Base-by-base conservation (phyloP, 2,888 invertebrate species). In the Stenodera caucasica region DNA sequence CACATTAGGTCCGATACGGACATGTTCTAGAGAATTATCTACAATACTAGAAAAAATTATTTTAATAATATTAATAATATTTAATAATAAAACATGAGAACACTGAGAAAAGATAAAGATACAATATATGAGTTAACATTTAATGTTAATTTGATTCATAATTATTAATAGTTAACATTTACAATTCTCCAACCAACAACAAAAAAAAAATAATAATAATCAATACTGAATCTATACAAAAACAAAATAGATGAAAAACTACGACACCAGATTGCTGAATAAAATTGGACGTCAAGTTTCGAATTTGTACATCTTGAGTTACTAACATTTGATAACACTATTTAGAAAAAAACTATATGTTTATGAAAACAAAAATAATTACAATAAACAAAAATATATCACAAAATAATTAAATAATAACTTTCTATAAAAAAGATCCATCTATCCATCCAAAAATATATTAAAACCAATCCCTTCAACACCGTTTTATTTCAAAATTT, bases 1-100 rank as follows among this genome's bases (percentile, higher is more conserved):
- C 75, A 75, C 74, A 66, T 71, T 66, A 71, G 62, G 70, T 76
- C 75, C 75, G 75, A 76, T 75, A 73, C 75, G 75, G 74, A 75
- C 72, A 69, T 71, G 63, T 74, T 71, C 71, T 72, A 73, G 68
- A 73, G 72, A 70, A 70, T 69, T 68, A 70, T 67, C 66, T 70
- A 66, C 66, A 68, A 65, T 68, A 72, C 67, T 67, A 70, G 65
- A 56, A 54, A 55, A 60, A 45, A n/a, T n/a, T n/a, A n/a, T n/a
- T n/a, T 51, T 60, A 57, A 49, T 62, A 60, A 63, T 14, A 55
- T 32, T 57, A n/a, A 37, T 58, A 55, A 55, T 55, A 58, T 52
- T 33, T 59, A 63, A 53, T 55, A 57, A 49, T 35, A 56, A 55
- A 53, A 55, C 49, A 52, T 53, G 49, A 52, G 55, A 56, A 26